Base-by-base conservation (phyloP, 2,113 vertebrate genomes). In the Prietella phreatophila region DNA sequence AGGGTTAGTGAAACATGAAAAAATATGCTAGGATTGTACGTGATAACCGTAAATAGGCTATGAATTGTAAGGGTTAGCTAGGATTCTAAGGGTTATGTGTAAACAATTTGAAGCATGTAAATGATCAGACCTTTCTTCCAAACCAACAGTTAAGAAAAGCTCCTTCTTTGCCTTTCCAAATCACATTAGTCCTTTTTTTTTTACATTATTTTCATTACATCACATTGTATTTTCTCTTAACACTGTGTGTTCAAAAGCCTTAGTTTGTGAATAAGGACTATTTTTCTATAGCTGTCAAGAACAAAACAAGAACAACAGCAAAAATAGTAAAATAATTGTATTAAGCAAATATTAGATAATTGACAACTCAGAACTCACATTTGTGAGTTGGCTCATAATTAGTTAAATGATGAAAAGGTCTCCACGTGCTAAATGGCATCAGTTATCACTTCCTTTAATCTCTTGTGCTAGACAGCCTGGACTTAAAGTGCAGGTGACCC, bases 371-470 rank as follows among this genome's bases (percentile, higher is more conserved):
- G 30, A 58, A 1, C 22, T 14, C 2, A 42, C 17, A n/a, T 47
- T 22, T 73, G 33, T 17, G n/a, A 71, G n/a, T n/a, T 63, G 60
- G n/a, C 8, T 30, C 14, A 17, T 81, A 69, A 65, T 55, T 55
- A 79, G 58, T 61, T 42, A n/a, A 65, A 63, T 67, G 76, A 36
- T 67, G 73, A 55, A 79, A 50, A 65, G 6, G 14, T 22, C 19
- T 71, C 61, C 22, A 63, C 6, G 14, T 76, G 42, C 76, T 27
- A 22, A 67, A 81, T 17, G 9, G 5, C 60, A 65, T 56, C 27
- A 73, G 27, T 79, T 53, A 65, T 50, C 55, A 47, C 81, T 61
- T 76, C 27, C 39, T 83, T 87, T 56, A 88, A 84, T 19, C 56
- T 30, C 19, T 30, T 53, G 67, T 33, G 19, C 69, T 10, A 27